Evolutionary conservation across 2,797 vertebrate species (phyloP).

Genomic region (Rhodeus uyekii): DNA sequence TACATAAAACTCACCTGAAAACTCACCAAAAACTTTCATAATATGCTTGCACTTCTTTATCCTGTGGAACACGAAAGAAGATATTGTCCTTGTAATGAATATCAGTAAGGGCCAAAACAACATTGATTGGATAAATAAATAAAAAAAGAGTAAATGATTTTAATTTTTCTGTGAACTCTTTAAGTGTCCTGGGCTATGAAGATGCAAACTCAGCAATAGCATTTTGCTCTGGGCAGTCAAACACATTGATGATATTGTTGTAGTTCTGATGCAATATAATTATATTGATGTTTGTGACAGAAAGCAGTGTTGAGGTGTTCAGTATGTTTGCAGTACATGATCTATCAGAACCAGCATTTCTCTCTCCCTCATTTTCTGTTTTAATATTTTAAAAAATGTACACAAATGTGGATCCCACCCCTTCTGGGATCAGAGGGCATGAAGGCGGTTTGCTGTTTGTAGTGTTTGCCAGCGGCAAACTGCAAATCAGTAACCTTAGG

Average conservation of each 20-base stretch:
- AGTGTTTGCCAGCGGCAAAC: constrained; percentile 56
- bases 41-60: background rate
- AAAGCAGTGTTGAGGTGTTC: constrained; percentile 25
- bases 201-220: background rate
- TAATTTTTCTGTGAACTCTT: background rate
- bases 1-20: background rate
- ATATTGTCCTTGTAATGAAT: background rate
- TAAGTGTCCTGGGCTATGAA: background rate
- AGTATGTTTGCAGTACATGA: constrained; percentile 9
- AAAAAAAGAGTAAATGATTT: background rate
- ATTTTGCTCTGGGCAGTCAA: background rate
- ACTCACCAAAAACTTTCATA: background rate
- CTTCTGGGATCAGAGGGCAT: constrained; percentile 34
- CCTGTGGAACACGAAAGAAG: background rate
- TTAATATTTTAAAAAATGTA: constrained; percentile 48
- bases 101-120: background rate
- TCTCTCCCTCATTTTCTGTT: background rate
- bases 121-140: too few relatives aligned
- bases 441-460: constrained; percentile 47
- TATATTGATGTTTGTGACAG: constrained; percentile 30
- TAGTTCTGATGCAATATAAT: background rate
- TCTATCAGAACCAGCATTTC: constrained; percentile 14
- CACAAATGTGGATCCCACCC: constrained; percentile 33
- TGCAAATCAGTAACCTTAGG: constrained; percentile 58
- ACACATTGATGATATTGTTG: background rate